Conservation (phyloP, 2,797 vertebrate genomes). For the Podarcis lilfordi region DNA sequence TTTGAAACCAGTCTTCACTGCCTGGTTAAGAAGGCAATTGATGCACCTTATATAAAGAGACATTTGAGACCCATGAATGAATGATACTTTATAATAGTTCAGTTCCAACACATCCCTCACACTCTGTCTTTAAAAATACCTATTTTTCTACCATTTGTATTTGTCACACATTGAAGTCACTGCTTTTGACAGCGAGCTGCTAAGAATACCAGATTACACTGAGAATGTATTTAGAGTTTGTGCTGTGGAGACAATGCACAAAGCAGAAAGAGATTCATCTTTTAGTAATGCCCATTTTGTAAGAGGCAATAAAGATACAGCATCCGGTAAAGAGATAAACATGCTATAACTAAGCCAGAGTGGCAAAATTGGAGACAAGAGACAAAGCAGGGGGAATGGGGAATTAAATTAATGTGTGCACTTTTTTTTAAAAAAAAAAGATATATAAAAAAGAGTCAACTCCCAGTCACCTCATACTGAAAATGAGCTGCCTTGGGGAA, state of each 20-base stretch:
- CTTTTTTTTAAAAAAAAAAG: conserved; percentile 4
- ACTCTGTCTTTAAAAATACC: conserved; percentile 48
- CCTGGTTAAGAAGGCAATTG: conserved; percentile 21
- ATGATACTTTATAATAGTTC: conserved; percentile 33
- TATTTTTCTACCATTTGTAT: conserved; percentile 48
- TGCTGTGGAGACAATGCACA: conserved; percentile 60
- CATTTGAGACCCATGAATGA: conserved; percentile 48
- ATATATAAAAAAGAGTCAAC: conserved; percentile 43
- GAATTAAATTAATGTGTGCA: conserved; percentile 60
- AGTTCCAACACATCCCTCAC: not conserved
- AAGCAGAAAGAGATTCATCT: conserved; percentile 66
- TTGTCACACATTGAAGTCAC: conserved; percentile 37
- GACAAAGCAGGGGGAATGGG: conserved; percentile 51
- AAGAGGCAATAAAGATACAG: conserved; percentile 63
- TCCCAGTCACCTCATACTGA: conserved; percentile 49
- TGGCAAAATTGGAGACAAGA: conserved; percentile 34
- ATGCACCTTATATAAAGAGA: not conserved
- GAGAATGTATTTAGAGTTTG: conserved; percentile 64
- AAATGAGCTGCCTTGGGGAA: conserved; percentile 66
- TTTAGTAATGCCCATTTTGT: conserved; percentile 62
- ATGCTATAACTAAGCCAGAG: conserved; percentile 42
- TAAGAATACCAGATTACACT: conserved; percentile 62
- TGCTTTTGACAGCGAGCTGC: conserved; percentile 39
- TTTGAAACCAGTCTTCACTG: not conserved
- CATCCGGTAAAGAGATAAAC: conserved; percentile 66